Conservation (phyloP, 2,113 vertebrate genomes). For the Tiliqua scincoides region DNA sequence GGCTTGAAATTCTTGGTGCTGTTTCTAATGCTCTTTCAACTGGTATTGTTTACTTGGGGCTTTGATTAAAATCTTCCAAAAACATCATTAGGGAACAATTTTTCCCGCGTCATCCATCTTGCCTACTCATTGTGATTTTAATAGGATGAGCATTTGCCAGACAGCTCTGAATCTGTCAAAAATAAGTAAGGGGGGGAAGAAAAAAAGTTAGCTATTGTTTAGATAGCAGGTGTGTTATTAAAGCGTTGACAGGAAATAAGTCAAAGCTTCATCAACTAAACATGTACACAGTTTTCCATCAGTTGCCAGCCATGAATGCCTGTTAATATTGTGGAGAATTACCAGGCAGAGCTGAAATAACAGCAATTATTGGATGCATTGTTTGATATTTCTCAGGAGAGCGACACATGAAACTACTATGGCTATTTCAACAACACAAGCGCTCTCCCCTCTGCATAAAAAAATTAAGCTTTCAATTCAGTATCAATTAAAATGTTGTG, state of each 20-base stretch:
- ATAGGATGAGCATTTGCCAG: constrained; percentile 28
- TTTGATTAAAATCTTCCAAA: not conserved
- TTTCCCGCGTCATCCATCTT: not conserved
- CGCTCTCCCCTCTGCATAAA: constrained; percentile 51
- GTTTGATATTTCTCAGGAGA: constrained; percentile 74
- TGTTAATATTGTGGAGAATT: constrained; percentile 77
- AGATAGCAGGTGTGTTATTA: constrained; percentile 68
- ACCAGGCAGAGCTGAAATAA: constrained; percentile 72
- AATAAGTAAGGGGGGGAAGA: constrained; percentile 38
- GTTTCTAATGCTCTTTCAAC: not conserved
- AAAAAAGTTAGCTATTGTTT: constrained; percentile 59
- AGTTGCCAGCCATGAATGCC: constrained; percentile 61
- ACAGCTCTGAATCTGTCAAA: constrained; percentile 50
- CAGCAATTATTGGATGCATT: constrained; percentile 72
- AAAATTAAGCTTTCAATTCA: constrained; percentile 64
- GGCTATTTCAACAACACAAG: constrained; percentile 65
- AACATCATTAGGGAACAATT: accelerated
- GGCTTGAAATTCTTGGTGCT: constrained; percentile 6
- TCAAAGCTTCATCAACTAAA: constrained; percentile 61
- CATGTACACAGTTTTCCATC: constrained; percentile 42
- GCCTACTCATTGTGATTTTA: constrained; percentile 43
- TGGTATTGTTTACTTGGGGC: not conserved
- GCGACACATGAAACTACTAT: constrained; percentile 67
- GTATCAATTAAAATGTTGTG: constrained; percentile 66
- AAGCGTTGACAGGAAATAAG: constrained; percentile 73